Evolutionary conservation across 2,797 vertebrate species (phyloP), one percentile per base, ranked within the genome.

Genomic region (Arrhamphus sclerolepis): DNA sequence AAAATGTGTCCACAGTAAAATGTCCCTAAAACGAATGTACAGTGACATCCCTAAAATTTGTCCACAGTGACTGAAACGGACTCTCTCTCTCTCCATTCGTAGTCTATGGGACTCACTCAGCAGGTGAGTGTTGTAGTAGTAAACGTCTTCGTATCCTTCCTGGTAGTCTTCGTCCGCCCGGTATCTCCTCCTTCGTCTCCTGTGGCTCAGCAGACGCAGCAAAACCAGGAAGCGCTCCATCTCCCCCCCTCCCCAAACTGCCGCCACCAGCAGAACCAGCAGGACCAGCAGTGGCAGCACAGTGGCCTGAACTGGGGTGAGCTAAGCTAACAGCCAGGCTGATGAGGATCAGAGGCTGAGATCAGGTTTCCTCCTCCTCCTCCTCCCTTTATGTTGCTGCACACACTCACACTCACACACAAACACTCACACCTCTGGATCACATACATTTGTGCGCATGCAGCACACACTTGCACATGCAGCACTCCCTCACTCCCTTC

Each of bases 141-240:
- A 98, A 80, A 99, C 96, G 75, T 99, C 97, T 91, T 98, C 97
- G 5, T 99, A 99, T 50, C 97, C 97, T 89, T 99, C 97, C 8
- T 98, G 97, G 91, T 99, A 98, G 87, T 98, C 97, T 88, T 98
- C 97, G 84, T 97, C 97, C 0, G 97, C 96, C 19, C 95, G 94
- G 89, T 98, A 99, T 93, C 96, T 95, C 92, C 97, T 98, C 66
- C 96, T 95, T 84, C 96, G 94, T 87, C 96, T 94, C 83, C 96
- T 94, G 83, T 95, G 94, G 77, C 95, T 88, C 76, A 99, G 95
- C 83, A 97, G 95, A 82, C 93, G 96, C 88, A 99, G 94, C 62
- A 98, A 95, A 70, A 94, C 95, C 87, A 97, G 81, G 87, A 99
- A 96, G 75, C 96, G 93, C 63, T 99, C 97, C 97, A 98, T 98